phyloP scores from a whole-genome alignment of 2,888 invertebrate species.

The Orchesella flavescens region DNA sequence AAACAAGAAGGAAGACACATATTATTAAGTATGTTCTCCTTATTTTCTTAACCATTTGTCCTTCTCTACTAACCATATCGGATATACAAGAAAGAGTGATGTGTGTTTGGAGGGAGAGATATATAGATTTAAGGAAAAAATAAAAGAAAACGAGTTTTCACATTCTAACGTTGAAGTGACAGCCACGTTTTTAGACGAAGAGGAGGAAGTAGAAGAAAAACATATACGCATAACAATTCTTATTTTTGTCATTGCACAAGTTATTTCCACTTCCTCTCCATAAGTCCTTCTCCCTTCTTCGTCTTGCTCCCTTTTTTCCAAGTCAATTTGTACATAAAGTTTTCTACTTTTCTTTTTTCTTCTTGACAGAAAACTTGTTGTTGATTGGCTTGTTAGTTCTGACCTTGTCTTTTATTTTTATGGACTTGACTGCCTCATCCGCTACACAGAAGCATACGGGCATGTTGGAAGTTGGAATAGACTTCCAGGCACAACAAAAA shows the following conservation, averaged over 20 bases:
- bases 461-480: no score
- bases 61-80: no score
- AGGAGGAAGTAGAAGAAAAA: not conserved
- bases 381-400: slow-evolving; percentile 16
- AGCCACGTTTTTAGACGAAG: slow-evolving; percentile 10
- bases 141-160: slow-evolving; percentile 12
- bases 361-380: not conserved
- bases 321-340: slow-evolving; percentile 41
- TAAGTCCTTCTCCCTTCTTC: not conserved
- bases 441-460: no score
- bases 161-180: slow-evolving; percentile 32
- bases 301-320: slow-evolving; percentile 5
- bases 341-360: slow-evolving; percentile 18
- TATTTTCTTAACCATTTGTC: no score
- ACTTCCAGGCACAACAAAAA: no score
- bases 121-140: not conserved
- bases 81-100: no score
- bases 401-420: slow-evolving; percentile 18
- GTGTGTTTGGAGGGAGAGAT: no score
- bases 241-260: slow-evolving; percentile 44
- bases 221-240: slow-evolving; percentile 4
- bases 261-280: slow-evolving; percentile 9
- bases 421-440: not conserved
- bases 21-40: no score
- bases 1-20: not conserved